Evolutionary conservation across 2,797 vertebrate genomes (phyloP).

Genomic region (Rousettus madagascariensis): DNA sequence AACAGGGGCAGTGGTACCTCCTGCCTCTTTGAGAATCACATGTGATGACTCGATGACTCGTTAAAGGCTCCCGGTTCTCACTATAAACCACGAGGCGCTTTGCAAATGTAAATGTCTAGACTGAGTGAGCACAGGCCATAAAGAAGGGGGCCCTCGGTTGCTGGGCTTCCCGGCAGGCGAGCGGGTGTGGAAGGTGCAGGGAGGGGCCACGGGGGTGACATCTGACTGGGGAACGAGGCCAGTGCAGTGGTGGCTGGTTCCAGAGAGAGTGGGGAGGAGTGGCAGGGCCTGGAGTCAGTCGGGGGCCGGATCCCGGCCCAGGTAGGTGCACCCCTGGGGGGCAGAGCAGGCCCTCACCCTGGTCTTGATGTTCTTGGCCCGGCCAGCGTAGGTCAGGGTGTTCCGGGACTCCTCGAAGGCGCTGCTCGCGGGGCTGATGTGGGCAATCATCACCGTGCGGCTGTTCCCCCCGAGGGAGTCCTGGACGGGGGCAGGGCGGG

Average conservation of each 20-base stretch:
- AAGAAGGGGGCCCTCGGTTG: neutral
- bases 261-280: neutral
- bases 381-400: slow-evolving; percentile 93
- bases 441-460: slow-evolving; percentile 95
- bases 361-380: slow-evolving; percentile 94
- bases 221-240: neutral
- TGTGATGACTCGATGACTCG: accelerated
- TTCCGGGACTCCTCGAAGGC: slow-evolving; percentile 95
- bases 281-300: neutral
- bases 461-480: slow-evolving; percentile 95
- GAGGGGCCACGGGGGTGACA: neutral
- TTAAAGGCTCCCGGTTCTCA: accelerated
- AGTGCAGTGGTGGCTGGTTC: neutral
- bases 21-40: neutral
- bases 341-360: slow-evolving; percentile 83
- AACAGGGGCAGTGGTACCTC: neutral
- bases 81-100: accelerated
- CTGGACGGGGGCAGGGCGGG: slow-evolving; percentile 76
- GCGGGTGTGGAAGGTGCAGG: neutral
- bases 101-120: neutral
- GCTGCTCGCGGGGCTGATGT: slow-evolving; percentile 93
- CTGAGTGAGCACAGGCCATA: neutral
- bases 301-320: neutral
- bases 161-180: neutral
- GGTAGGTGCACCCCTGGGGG: neutral